Evolutionary conservation across 1,140 invertebrate species (phyloP).

Genomic region (Habropoda laboriosa): DNA sequence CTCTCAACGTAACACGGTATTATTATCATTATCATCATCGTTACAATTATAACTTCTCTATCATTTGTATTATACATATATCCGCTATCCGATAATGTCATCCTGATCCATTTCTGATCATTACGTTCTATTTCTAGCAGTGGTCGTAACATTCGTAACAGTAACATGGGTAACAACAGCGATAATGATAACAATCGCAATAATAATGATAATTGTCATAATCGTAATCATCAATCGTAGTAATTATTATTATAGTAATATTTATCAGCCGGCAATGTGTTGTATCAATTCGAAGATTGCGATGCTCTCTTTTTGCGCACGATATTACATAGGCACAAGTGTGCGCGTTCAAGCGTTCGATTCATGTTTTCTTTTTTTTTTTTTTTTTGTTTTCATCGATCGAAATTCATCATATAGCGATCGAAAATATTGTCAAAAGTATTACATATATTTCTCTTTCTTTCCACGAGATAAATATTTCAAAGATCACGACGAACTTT

Average conservation of each 20-base stretch:
- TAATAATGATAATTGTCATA: background rate
- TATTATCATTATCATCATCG: slow-evolving; percentile 49
- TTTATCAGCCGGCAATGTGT: slow-evolving; percentile 45
- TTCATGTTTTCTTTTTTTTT: too few species aligned
- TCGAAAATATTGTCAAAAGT: slow-evolving; percentile 61
- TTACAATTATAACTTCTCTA: slow-evolving; percentile 20
- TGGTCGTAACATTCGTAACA: background rate
- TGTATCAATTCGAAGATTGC: slow-evolving; percentile 35
- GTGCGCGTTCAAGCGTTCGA: slow-evolving; percentile 46
- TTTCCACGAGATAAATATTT: slow-evolving; percentile 53
- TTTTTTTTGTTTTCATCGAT: slow-evolving; percentile 46
- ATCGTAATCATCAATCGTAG: slow-evolving; percentile 1
- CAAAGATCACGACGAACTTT: slow-evolving; percentile 53
- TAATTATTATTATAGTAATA: slow-evolving; percentile 9
- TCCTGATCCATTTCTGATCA: background rate
- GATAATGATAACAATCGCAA: slow-evolving; percentile 12
- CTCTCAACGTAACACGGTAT: slow-evolving; percentile 57
- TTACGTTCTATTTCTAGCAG: background rate
- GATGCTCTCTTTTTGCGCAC: slow-evolving; percentile 33
- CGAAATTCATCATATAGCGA: slow-evolving; percentile 24
- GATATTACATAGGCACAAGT: slow-evolving; percentile 28
- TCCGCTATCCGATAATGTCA: background rate
- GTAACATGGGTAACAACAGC: background rate
- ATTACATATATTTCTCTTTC: too few species aligned
- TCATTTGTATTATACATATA: too few species aligned